Conservation (phyloP, 1,140 invertebrate genomes). For the Lasioglossum baleicum region DNA sequence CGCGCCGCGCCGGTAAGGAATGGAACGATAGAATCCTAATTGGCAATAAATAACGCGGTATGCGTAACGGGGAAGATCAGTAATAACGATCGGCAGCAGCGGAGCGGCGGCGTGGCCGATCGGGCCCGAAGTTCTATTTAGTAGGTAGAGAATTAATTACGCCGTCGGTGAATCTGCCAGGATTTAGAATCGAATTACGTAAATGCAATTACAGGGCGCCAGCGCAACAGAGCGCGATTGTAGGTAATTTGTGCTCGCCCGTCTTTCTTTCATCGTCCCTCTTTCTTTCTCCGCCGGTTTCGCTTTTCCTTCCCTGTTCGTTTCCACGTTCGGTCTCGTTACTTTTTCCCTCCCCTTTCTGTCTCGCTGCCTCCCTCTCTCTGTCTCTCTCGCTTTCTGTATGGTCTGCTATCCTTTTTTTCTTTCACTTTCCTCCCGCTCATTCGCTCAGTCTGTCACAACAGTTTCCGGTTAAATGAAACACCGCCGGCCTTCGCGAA, state of each 20-base stretch:
- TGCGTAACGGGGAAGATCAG: slow-evolving; percentile 53
- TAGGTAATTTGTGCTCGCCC: slow-evolving; percentile 35
- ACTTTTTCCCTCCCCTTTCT: neutral
- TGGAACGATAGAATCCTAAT: slow-evolving; percentile 50
- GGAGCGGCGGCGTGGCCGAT: neutral
- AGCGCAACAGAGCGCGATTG: slow-evolving; percentile 17
- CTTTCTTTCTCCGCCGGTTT: too few species aligned
- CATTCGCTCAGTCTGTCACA: slow-evolving; percentile 17
- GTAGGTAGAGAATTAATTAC: slow-evolving; percentile 58
- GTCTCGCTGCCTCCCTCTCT: neutral
- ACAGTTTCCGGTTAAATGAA: slow-evolving; percentile 46
- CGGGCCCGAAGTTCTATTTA: slow-evolving; percentile 49
- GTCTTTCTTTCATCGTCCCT: neutral
- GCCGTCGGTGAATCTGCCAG: slow-evolving; percentile 53
- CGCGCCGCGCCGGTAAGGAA: slow-evolving; percentile 11
- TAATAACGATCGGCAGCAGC: slow-evolving; percentile 46
- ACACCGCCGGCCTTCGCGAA: slow-evolving; percentile 14
- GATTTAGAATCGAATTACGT: slow-evolving; percentile 62
- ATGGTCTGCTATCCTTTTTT: too few species aligned
- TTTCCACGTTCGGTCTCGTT: too few species aligned
- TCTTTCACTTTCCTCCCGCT: slow-evolving; percentile 6
- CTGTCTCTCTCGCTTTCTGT: neutral
- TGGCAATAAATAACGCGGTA: slow-evolving; percentile 59
- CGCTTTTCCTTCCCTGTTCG: neutral
- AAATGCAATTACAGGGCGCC: slow-evolving; percentile 49